Percentiles rank a stretch among this genome's conserved stretches.
phyloP scores from a whole-genome alignment of 2,113 vertebrate genomes.

The Nerophis ophidion region DNA sequence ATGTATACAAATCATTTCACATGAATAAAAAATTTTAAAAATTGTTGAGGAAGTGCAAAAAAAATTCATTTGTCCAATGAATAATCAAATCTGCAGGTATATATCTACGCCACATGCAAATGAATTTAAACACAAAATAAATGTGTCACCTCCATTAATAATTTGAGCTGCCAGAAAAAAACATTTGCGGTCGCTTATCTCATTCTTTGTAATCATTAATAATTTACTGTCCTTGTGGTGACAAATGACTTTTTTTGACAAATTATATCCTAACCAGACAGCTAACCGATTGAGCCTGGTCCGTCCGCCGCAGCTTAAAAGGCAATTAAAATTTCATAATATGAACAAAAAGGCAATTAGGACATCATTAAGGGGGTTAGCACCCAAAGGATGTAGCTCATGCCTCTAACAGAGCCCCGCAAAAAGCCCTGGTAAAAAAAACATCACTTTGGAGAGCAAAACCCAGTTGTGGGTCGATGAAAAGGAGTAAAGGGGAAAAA shows the following conservation, averaged over 20 bases:
- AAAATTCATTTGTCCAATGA: too few relatives aligned
- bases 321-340: conserved; percentile 64
- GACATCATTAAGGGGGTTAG: conserved; percentile 59
- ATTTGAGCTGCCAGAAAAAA: conserved; percentile 39
- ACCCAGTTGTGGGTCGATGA: conserved; percentile 24
- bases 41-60: too few relatives aligned
- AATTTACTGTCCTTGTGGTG: conserved; percentile 54
- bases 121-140: too few relatives aligned
- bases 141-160: conserved; percentile 21
- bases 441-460: conserved; percentile 29
- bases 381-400: conserved; percentile 44
- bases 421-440: conserved; percentile 21
- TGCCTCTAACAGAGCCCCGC: conserved; percentile 39
- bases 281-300: conserved; percentile 40
- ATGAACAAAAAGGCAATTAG: conserved; percentile 66
- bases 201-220: conserved; percentile 40
- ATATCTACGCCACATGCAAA: too few relatives aligned
- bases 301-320: conserved; percentile 47
- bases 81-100: too few relatives aligned
- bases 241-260: conserved; percentile 61
- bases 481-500: conserved; percentile 27
- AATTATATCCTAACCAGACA: conserved; percentile 54
- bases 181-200: conserved; percentile 32
- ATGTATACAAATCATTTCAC: too few relatives aligned
- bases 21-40: too few relatives aligned